Base-by-base conservation (phyloP, 2,888 invertebrate species). In the Cyaniris semiargus region DNA sequence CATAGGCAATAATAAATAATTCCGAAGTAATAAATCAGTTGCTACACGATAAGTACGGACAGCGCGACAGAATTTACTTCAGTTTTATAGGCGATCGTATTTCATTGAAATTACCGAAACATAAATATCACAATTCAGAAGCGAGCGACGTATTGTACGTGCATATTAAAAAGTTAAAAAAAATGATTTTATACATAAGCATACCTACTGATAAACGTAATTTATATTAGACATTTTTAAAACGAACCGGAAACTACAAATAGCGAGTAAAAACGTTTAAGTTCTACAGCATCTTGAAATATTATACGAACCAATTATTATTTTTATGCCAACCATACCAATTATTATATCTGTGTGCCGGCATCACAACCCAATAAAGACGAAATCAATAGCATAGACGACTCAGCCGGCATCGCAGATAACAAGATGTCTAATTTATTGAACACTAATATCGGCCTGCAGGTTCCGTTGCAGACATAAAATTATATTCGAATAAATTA, bases 371-470 rank as follows among this genome's bases (percentile, higher is more conserved):
- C 74, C 74, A 74, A 74, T 74, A 74, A 74, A 72, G 72, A 72
- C 76, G 76, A 76, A 78, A 80, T 79, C 79, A 78, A 79, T 78
- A 79, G 74, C 66, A 77, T 74, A 79, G 76, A 78, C 77, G 74
- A 72, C 76, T 23, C 74, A 72, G 44, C 74, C 15, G 74, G 70
- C 76, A 75, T 77, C 70, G 31, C 76, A 74, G 75, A 77, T 78
- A 79, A 75, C 75, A 70, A 77, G 74, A 77, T 76, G 76, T 78
- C 58, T 77, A 70, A 78, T 78, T 79, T 78, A 77, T 78, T 31
- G 60, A 74, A 44, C 70, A 77, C 31, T 44, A 74, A 48, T 72
- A 74, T 72, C 44, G 13, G 72, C 72, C 74, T 27, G 48, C 53
- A 48, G 48, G 23, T 48, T 48, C 74, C 27, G 34, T 71, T 38